Conservation (phyloP, 2,888 invertebrate species). For the Tipula confusa region DNA sequence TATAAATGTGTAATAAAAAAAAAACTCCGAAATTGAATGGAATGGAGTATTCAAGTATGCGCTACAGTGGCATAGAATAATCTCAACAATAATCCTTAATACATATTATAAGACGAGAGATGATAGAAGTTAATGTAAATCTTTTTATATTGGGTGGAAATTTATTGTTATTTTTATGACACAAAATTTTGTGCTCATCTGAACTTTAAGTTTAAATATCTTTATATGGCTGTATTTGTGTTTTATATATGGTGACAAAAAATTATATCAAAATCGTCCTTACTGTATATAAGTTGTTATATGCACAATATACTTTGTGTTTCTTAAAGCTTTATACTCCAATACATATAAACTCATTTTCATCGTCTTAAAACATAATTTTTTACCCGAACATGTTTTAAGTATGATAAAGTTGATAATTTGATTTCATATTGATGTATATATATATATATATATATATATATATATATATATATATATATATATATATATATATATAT, state of each 20-base stretch:
- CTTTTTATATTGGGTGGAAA: constrained; percentile 20
- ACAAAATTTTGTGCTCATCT: constrained; percentile 20
- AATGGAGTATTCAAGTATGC: neutral
- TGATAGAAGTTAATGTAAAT: constrained; percentile 12
- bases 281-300: neutral
- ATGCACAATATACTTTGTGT: neutral
- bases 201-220: constrained; percentile 14
- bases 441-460: neutral
- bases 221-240: no score
- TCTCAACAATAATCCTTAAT: neutral
- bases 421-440: neutral
- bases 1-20: neutral
- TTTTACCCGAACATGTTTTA: neutral
- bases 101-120: neutral
- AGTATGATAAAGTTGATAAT: constrained; percentile 20
- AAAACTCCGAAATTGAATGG: neutral
- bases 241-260: no score
- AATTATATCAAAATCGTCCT: neutral
- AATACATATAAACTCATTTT: neutral
- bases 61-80: neutral
- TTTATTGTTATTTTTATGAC: constrained; percentile 16
- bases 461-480: neutral
- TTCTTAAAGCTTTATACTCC: neutral
- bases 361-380: neutral
- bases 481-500: neutral